Evolutionary conservation across 2,888 invertebrate genomes (phyloP).

Genomic region (Plebejus argus): DNA sequence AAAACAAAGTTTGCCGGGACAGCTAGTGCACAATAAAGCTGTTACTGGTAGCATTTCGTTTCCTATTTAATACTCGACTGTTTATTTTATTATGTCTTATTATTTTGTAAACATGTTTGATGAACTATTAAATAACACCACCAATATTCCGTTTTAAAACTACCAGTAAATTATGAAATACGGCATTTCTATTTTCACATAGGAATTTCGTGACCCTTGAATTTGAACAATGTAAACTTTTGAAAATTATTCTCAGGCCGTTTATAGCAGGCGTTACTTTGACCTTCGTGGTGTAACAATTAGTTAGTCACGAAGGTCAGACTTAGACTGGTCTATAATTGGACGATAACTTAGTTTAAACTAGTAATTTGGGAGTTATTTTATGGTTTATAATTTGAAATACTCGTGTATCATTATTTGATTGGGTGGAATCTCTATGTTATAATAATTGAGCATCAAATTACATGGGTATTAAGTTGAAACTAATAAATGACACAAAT

Average conservation of each 20-base stretch:
- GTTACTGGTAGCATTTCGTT: too few species aligned
- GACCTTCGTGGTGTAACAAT: neutral
- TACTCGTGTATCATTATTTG: neutral
- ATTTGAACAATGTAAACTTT: conserved; percentile 6
- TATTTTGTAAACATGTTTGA: too few species aligned
- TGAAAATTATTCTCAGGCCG: neutral
- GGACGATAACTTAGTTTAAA: neutral
- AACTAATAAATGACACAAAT: neutral
- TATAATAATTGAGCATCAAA: neutral
- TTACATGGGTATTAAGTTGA: neutral
- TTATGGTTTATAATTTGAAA: neutral
- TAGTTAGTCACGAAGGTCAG: conserved; percentile 2
- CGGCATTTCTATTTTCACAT: neutral
- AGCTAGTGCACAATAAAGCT: too few species aligned
- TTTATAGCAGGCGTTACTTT: neutral
- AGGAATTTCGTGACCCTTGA: neutral
- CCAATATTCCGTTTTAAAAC: neutral
- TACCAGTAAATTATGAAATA: neutral
- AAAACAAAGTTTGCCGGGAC: too few species aligned
- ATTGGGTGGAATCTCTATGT: neutral
- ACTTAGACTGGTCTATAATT: neutral
- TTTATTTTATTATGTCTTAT: too few species aligned
- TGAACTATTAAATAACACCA: too few species aligned
- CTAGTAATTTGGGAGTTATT: neutral
- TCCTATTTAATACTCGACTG: too few species aligned